Evolutionary conservation across 2,888 invertebrate genomes (phyloP).

Genomic region (Elegia similella): DNA sequence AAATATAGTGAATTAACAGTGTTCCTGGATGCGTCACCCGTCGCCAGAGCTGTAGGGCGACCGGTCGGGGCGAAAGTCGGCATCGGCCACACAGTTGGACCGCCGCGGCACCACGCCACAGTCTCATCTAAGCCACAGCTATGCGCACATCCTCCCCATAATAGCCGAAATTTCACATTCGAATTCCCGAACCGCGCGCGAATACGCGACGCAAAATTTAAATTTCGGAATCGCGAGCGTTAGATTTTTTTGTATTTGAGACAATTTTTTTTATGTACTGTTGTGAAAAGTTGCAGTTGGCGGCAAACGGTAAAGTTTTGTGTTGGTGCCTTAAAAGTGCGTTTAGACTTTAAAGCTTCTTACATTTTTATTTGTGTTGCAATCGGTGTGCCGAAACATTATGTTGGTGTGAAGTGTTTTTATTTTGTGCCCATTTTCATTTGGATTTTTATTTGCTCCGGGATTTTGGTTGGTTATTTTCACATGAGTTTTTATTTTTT

Average conservation of each 20-base stretch:
- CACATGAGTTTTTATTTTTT: conserved; percentile 40
- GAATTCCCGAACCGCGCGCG: conserved; percentile 59
- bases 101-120: conserved; percentile 72
- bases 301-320: conserved; percentile 77
- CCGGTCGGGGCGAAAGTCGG: conserved; percentile 80
- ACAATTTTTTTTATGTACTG: conserved; percentile 38
- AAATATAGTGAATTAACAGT: conserved; percentile 60
- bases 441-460: conserved; percentile 76
- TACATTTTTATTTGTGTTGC: conserved; percentile 60
- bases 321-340: conserved; percentile 68
- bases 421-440: conserved; percentile 75
- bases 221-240: conserved; percentile 49
- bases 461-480: conserved; percentile 74
- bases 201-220: conserved; percentile 65
- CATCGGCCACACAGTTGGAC: conserved; percentile 68
- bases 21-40: conserved; percentile 76
- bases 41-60: conserved; percentile 75
- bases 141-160: conserved; percentile 79
- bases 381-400: conserved; percentile 66
- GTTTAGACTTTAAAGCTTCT: conserved; percentile 65
- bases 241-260: conserved; percentile 33
- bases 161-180: conserved; percentile 71
- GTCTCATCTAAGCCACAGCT: conserved; percentile 81
- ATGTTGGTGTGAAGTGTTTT: conserved; percentile 73
- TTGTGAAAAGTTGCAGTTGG: conserved; percentile 61